Evolutionary conservation across 2,797 vertebrate species (phyloP).

Genomic region (Discoglossus pictus): DNA sequence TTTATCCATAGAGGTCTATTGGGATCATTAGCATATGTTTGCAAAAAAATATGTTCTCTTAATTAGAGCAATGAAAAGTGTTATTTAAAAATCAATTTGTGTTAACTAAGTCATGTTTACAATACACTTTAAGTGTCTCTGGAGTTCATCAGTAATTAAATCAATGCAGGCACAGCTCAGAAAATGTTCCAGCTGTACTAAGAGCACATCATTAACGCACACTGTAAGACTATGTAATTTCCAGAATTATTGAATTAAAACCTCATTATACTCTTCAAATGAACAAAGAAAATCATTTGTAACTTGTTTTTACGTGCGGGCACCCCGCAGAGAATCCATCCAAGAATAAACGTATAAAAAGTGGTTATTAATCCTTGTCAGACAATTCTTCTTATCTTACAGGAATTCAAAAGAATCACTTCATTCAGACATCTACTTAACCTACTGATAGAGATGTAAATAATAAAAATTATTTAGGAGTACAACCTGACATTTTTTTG

Average conservation of each 20-base stretch:
- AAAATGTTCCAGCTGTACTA: conserved; percentile 36
- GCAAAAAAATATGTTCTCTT: background rate
- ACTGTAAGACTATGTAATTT: conserved; percentile 27
- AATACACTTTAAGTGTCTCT: conserved; percentile 27
- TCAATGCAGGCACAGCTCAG: conserved; percentile 27
- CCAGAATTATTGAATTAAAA: conserved; percentile 35
- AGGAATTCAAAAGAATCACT: background rate
- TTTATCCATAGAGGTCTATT: too few species aligned
- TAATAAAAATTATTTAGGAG: too few species aligned
- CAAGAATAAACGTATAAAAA: conserved; percentile 10
- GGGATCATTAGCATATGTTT: background rate
- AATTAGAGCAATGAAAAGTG: conserved; percentile 5
- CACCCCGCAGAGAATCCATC: conserved; percentile 25
- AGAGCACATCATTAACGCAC: conserved; percentile 34
- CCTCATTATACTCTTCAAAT: conserved; percentile 32
- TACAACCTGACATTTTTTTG: too few species aligned
- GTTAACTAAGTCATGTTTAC: conserved; percentile 6
- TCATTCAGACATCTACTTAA: too few species aligned
- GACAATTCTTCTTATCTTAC: conserved; percentile 3
- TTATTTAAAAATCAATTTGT: conserved; percentile 17
- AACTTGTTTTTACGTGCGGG: conserved; percentile 30
- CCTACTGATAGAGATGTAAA: too few species aligned
- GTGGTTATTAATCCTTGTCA: conserved; percentile 5
- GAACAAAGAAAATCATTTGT: conserved; percentile 32
- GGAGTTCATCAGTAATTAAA: conserved; percentile 29